These are phyloP conservation scores for Hylomyscus alleni DNA, from an alignment of 2,797 vertebrate genomes.

Conservation along the genomic window DNA sequence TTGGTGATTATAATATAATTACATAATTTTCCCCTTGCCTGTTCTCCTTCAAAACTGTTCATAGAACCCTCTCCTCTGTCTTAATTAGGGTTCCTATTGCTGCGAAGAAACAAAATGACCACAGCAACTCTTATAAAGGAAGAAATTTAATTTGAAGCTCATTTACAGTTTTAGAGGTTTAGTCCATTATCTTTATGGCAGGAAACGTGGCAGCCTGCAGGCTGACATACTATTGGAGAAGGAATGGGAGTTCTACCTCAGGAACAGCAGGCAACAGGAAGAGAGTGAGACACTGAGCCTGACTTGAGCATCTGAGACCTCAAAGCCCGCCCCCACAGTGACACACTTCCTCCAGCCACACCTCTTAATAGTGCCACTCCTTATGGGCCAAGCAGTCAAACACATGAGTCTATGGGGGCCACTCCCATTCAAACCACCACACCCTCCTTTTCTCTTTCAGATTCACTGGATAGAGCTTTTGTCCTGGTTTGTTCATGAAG, in stretches of 20 bases:
- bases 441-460: background rate
- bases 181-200: background rate
- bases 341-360: background rate
- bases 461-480: background rate
- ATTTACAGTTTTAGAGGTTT: background rate
- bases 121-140: background rate
- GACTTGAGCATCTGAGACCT: background rate
- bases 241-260: background rate
- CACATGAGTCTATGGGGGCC: background rate
- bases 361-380: background rate
- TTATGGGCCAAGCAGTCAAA: background rate
- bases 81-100: background rate
- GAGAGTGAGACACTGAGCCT: background rate
- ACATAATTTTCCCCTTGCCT: background rate
- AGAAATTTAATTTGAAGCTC: background rate
- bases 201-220: background rate
- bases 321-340: background rate
- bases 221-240: background rate
- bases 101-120: background rate
- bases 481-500: background rate
- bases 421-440: background rate
- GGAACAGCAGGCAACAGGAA: background rate
- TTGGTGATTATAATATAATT: background rate
- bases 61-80: background rate
- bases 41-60: background rate